Percentiles rank a stretch among this genome's conserved stretches.
phyloP scores from a whole-genome alignment of 2,797 vertebrate genomes.

The Diplodus sargus region DNA sequence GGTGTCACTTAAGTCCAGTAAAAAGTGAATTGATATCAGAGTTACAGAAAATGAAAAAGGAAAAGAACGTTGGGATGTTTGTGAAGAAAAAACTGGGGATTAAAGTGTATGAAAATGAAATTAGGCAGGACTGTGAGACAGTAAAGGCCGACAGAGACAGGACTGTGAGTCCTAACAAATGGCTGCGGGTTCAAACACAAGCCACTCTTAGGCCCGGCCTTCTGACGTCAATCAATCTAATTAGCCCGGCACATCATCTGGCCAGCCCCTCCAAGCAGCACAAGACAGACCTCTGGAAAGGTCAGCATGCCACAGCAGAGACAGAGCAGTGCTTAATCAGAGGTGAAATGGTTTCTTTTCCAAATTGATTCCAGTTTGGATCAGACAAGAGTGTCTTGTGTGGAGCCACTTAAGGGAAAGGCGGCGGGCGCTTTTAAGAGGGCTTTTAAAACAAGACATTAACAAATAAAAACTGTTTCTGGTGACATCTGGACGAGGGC shows the following conservation, averaged over 20 bases:
- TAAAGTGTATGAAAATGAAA: constrained; percentile 41
- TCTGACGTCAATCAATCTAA: constrained; percentile 84
- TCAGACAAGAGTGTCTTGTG: constrained; percentile 83
- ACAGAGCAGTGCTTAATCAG: constrained; percentile 83
- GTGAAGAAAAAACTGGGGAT: constrained; percentile 12
- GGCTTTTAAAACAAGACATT: constrained; percentile 78
- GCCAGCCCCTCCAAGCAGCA: constrained; percentile 69
- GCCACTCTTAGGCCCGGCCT: constrained; percentile 66
- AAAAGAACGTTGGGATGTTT: constrained; percentile 8
- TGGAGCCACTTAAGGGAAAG: constrained; percentile 74
- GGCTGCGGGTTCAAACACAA: constrained; percentile 75
- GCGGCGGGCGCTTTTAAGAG: constrained; percentile 72
- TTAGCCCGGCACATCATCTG: constrained; percentile 78
- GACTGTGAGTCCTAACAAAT: constrained; percentile 70
- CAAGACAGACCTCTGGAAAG: constrained; percentile 83
- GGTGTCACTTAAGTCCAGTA: background rate
- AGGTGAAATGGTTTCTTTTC: constrained; percentile 86
- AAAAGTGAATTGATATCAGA: background rate
- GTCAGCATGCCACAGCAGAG: constrained; percentile 84
- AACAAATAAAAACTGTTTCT: constrained; percentile 79
- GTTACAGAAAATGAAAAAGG: constrained; percentile 35
- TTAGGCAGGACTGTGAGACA: constrained; percentile 40
- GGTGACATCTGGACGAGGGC: constrained; percentile 75
- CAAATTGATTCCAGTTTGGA: constrained; percentile 84
- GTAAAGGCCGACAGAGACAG: constrained; percentile 54